Evolutionary conservation across 2,888 invertebrate genomes (phyloP), one percentile per base, ranked within the genome.

Genomic region (Dione juno): DNA sequence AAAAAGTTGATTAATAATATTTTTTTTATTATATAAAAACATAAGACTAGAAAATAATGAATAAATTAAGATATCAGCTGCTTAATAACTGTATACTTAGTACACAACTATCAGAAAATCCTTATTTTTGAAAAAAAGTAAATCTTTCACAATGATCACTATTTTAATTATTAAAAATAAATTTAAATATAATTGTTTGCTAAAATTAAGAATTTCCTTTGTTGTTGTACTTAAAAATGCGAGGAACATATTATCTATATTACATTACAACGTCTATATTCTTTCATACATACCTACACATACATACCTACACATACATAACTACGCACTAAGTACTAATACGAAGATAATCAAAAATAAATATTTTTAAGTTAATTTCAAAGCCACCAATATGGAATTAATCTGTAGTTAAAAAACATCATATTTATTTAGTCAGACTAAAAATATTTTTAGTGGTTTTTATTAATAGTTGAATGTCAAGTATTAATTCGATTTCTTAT

Each of bases 41-140:
- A 57, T 57, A 48, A 53, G 57, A 57, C 57, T 57, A 57, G 57
- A 57, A 37, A 16, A 57, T 54, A 54, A 35, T n/a, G n/a, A 35
- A 54, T 35, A 57, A 6, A 57, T 16, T 37, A 37, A 37, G 53
- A 28, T 37, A 37, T 10, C n/a, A 57, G 57, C 37, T 57, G 57
- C 16, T 37, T 40, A 57, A 40, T 37, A 57, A 16, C 3, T 54
- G 54, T 54, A 37, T 37, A 37, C 54, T 35, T 10, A 54, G 9
- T 21, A 54, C n/a, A 37, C 5, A 37, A 10, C 53, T 35, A 10
- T 50, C 10, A 54, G 35, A 35, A 35, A 53, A 53, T 54, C 0
- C 9, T 10, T 6, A 37, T 5, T 50, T 50, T 45, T 45, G 6
- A 28, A 3, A 48, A 10, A 16, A 50, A 50, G 11, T 50, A 19